Evolutionary conservation across 37 sponge, comb jelly and placozoan genomes (phyloP).

Genomic region (Geodia barretti): DNA sequence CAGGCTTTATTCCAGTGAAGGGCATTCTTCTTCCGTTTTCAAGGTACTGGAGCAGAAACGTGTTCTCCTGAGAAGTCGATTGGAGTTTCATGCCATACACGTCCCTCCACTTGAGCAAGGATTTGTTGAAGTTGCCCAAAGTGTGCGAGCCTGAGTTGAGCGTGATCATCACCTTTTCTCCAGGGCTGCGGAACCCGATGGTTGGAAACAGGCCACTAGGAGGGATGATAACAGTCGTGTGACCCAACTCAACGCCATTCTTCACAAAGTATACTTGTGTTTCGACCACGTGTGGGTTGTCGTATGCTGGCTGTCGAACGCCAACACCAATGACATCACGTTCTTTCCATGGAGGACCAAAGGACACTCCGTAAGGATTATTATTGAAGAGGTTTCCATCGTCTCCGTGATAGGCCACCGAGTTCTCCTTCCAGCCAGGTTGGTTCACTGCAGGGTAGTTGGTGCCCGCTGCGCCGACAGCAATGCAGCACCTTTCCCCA

Average conservation of each 20-base stretch:
- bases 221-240: constrained; percentile 34
- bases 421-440: constrained; percentile 51
- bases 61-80: neutral
- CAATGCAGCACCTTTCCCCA: constrained; percentile 23
- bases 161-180: constrained; percentile 50
- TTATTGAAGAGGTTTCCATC: constrained; percentile 46
- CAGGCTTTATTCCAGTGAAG: neutral
- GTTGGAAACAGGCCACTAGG: constrained; percentile 48
- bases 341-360: constrained; percentile 48
- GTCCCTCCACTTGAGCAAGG: constrained; percentile 30
- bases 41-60: constrained; percentile 3
- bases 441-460: constrained; percentile 29
- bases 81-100: constrained; percentile 52
- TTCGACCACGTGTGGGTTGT: neutral
- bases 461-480: constrained; percentile 39
- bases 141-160: neutral
- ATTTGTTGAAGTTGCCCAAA: neutral
- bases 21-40: constrained; percentile 11
- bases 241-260: constrained; percentile 65
- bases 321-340: constrained; percentile 57
- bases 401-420: constrained; percentile 67
- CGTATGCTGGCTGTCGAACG: constrained; percentile 3
- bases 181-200: constrained; percentile 39
- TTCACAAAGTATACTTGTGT: constrained; percentile 57
- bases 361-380: constrained; percentile 21